Conservation (phyloP, 1,140 invertebrate species). For the Drosophila lacertosa region DNA sequence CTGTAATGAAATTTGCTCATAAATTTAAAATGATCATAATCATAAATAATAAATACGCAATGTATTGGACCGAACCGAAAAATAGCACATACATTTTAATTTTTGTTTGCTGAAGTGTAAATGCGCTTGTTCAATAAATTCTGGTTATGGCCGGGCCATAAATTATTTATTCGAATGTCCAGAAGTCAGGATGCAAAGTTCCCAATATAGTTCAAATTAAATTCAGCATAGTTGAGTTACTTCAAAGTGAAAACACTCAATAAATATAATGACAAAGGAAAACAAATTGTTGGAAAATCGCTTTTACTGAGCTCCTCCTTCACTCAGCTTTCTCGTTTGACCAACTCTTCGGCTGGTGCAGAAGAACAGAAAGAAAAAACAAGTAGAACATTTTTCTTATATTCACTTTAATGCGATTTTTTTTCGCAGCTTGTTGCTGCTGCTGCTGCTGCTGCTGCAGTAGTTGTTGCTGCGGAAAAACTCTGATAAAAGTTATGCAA, state of each 20-base stretch:
- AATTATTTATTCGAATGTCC: not conserved
- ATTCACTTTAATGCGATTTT: conserved; percentile 56
- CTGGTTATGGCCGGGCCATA: not conserved
- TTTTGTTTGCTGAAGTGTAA: too few species aligned
- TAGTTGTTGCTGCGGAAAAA: conserved; percentile 32
- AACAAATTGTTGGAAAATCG: conserved; percentile 44
- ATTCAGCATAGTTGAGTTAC: not conserved
- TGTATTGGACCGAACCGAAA: too few species aligned
- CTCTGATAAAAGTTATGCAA: conserved; percentile 68
- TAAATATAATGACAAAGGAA: conserved; percentile 38
- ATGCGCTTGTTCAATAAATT: not conserved
- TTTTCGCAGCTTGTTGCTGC: conserved; percentile 32
- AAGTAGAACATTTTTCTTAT: conserved; percentile 19
- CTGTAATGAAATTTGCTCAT: not conserved
- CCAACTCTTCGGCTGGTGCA: not conserved
- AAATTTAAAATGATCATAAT: not conserved
- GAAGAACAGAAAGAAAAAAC: not conserved
- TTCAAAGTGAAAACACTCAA: conserved; percentile 17
- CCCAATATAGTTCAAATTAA: not conserved
- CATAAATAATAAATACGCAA: not conserved
- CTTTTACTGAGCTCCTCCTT: not conserved
- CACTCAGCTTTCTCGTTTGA: not conserved
- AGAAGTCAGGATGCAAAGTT: not conserved
- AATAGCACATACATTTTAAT: too few species aligned
- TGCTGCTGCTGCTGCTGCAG: conserved; percentile 15